Evolutionary conservation across 1,140 invertebrate species (phyloP).

Genomic region (Pygmarrhopalites habei): DNA sequence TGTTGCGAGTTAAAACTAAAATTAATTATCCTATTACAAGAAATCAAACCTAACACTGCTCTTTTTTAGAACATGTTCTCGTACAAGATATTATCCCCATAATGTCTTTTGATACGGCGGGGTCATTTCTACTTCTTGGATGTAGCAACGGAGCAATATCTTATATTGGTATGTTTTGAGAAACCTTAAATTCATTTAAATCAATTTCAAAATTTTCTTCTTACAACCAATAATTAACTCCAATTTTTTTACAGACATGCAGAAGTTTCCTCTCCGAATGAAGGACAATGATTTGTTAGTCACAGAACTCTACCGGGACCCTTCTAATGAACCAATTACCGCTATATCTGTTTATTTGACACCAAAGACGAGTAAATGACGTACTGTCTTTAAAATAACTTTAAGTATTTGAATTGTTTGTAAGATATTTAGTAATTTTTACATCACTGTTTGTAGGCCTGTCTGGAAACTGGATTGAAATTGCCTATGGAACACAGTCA

Average conservation of each 20-base stretch:
- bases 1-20: too few relatives aligned
- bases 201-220: background rate
- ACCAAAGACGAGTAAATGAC: constrained; percentile 84
- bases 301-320: constrained; percentile 88
- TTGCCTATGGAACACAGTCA: constrained; percentile 93
- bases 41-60: too few relatives aligned
- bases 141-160: constrained; percentile 95
- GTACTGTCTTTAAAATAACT: background rate
- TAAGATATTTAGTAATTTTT: background rate
- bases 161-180: constrained; percentile 70
- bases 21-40: too few relatives aligned
- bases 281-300: constrained; percentile 97
- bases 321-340: constrained; percentile 88
- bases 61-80: constrained; percentile 97
- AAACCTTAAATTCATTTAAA: background rate
- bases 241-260: constrained; percentile 71
- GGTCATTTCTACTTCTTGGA: constrained; percentile 86
- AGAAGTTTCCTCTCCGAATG: constrained; percentile 97
- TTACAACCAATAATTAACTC: background rate
- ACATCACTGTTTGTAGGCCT: constrained; percentile 57
- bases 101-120: constrained; percentile 90
- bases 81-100: constrained; percentile 92
- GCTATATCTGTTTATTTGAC: constrained; percentile 98
- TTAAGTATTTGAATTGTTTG: background rate
- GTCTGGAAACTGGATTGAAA: constrained; percentile 98